These are phyloP conservation scores for Centrocercus urophasianus DNA, from an alignment of 2,113 vertebrate genomes.

Conservation along the genomic window DNA sequence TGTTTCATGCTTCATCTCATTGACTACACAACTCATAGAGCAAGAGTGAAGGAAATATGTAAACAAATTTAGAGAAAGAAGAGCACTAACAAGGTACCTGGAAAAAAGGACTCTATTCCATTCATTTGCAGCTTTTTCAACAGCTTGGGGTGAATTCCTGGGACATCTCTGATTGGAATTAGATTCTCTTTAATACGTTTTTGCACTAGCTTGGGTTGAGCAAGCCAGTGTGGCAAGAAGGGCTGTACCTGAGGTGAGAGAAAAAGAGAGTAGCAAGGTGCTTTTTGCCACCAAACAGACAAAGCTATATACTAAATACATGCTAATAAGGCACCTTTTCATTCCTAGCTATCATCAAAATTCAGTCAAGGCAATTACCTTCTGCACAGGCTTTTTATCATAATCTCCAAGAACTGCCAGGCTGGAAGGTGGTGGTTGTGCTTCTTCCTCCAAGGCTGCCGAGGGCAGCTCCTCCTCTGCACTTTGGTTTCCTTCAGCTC, in stretches of 20 bases:
- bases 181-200: constrained; percentile 85
- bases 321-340: not conserved
- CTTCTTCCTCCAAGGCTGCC: not conserved
- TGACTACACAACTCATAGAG: not conserved
- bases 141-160: constrained; percentile 82
- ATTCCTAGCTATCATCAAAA: not conserved
- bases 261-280: not conserved
- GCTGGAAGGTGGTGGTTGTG: not conserved
- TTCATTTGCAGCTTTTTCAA: constrained; percentile 82
- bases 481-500: not conserved
- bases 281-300: not conserved
- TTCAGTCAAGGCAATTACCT: constrained; percentile 10
- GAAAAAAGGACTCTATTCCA: constrained; percentile 88
- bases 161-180: constrained; percentile 76
- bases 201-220: constrained; percentile 84
- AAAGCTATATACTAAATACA: not conserved
- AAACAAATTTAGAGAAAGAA: not conserved
- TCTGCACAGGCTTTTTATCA: constrained; percentile 48
- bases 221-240: constrained; percentile 90
- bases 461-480: not conserved
- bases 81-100: constrained; percentile 77
- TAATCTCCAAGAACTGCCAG: constrained; percentile 83
- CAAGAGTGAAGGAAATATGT: rapidly evolving
- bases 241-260: constrained; percentile 80
- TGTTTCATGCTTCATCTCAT: not conserved